Evolutionary conservation across 2,797 vertebrate genomes (phyloP).

Genomic region (Dipus sagitta): DNA sequence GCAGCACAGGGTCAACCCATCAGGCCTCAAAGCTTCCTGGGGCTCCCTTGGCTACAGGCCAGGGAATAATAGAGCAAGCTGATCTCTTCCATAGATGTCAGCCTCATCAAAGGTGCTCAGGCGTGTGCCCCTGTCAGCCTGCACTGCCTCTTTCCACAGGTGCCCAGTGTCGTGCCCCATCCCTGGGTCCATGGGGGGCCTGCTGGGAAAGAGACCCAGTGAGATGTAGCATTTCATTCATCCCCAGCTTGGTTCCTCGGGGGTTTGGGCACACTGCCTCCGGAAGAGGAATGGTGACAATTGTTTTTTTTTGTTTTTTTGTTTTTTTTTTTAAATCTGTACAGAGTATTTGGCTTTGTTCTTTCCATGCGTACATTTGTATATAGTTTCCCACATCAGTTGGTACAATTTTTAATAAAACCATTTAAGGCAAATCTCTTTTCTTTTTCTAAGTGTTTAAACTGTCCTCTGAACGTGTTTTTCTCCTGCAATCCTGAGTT

Average conservation of each 20-base stretch:
- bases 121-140: background rate
- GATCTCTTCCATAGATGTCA: background rate
- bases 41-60: background rate
- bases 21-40: background rate
- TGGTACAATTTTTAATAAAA: conserved; percentile 92
- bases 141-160: background rate
- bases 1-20: background rate
- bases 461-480: background rate
- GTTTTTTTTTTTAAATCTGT: conserved; percentile 78
- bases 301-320: background rate
- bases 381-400: conserved; percentile 85
- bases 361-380: conserved; percentile 84
- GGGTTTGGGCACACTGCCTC: conserved; percentile 83
- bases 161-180: background rate
- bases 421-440: conserved; percentile 83
- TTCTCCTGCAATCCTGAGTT: background rate
- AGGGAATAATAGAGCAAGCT: background rate
- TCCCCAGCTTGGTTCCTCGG: conserved; percentile 82
- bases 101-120: conserved; percentile 35
- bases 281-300: conserved; percentile 63
- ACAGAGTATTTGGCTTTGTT: conserved; percentile 87
- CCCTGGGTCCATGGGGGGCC: conserved; percentile 55
- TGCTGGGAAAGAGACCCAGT: conserved; percentile 87
- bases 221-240: conserved; percentile 89
- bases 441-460: conserved; percentile 53